Evolutionary conservation across 2,113 vertebrate genomes (phyloP).

Genomic region (Otis tarda): DNA sequence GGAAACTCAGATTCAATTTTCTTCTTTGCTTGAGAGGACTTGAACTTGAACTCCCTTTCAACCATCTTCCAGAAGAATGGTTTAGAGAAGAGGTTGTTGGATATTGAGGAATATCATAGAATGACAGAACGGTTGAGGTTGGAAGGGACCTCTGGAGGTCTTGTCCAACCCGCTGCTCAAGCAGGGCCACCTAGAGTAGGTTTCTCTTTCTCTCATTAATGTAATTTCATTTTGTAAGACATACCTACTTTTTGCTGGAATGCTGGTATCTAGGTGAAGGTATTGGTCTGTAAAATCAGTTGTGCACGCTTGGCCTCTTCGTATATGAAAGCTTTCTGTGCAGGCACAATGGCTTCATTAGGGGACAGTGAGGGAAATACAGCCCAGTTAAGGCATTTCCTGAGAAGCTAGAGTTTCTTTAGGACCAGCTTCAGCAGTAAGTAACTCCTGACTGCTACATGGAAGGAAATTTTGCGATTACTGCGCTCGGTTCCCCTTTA

Average conservation of each 20-base stretch:
- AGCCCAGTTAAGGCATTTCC: neutral
- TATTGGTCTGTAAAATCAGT: neutral
- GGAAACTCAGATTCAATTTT: neutral
- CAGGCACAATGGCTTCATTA: neutral
- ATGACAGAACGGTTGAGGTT: neutral
- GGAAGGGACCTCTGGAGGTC: neutral
- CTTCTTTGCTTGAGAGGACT: neutral
- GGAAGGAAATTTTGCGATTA: neutral
- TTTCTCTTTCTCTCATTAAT: neutral
- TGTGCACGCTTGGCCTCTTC: accelerated
- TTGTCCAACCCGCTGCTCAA: neutral
- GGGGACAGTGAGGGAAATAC: neutral
- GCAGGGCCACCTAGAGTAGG: neutral
- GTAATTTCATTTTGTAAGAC: neutral
- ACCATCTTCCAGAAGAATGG: neutral
- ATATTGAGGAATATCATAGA: neutral
- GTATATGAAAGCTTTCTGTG: neutral
- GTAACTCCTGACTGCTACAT: neutral
- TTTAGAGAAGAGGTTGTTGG: neutral
- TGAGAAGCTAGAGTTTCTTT: neutral
- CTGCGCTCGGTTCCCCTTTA: neutral
- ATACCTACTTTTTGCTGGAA: neutral
- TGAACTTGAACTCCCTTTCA: neutral
- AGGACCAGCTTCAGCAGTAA: neutral
- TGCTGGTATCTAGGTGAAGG: neutral